A percentile compares a stretch with the other conserved stretches of the same genome.
These are phyloP conservation scores for Psettodes erumei DNA, from an alignment of 2,113 vertebrate genomes.

Conservation along the genomic window DNA sequence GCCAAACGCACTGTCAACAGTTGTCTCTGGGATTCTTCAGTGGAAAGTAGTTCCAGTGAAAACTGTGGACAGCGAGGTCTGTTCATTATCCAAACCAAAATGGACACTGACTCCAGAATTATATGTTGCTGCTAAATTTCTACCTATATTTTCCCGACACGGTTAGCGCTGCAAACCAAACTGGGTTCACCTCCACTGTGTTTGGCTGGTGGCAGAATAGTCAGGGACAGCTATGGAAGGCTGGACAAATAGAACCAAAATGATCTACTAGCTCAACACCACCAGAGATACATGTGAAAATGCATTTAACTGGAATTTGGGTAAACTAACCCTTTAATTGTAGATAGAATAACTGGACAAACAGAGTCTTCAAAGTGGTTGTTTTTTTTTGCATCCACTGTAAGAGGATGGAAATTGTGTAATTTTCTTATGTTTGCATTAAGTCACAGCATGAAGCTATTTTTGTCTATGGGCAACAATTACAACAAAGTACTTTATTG, in stretches of 20 bases:
- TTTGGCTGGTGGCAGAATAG: neutral
- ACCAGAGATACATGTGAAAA: neutral
- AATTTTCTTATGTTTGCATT: neutral
- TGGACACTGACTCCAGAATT: neutral
- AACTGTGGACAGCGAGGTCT: neutral
- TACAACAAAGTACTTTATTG: neutral
- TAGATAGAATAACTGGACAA: neutral
- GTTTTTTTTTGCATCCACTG: neutral
- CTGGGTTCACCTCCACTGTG: slow-evolving; percentile 4
- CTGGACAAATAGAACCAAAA: neutral
- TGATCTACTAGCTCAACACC: neutral
- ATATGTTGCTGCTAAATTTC: neutral
- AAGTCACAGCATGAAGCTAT: neutral
- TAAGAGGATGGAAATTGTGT: neutral
- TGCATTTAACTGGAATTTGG: neutral
- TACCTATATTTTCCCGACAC: neutral
- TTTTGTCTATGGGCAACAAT: too few relatives aligned
- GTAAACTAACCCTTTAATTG: neutral
- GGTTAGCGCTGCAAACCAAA: neutral
- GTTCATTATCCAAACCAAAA: slow-evolving; percentile 8
- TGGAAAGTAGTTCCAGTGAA: neutral
- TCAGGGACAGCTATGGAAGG: neutral
- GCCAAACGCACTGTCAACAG: slow-evolving; percentile 9
- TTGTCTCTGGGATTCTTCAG: slow-evolving; percentile 3
- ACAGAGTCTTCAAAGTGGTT: neutral